Percentiles rank a stretch among this genome's conserved stretches.
phyloP scores from a whole-genome alignment of 1,140 invertebrate genomes.

The Pomacea maculata region DNA sequence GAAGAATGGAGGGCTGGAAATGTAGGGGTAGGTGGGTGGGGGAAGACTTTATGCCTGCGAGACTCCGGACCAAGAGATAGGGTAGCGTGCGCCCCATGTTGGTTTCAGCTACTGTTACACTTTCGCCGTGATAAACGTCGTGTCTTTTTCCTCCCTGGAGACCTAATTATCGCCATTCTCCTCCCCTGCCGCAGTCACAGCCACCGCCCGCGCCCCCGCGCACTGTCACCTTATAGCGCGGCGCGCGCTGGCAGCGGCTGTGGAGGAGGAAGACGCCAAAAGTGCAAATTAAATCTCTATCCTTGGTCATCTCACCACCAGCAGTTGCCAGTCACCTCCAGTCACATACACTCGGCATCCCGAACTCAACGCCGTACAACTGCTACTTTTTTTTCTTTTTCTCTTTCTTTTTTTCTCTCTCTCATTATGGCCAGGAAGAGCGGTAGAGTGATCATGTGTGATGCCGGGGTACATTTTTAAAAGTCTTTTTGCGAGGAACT shows the following conservation, averaged over 20 bases:
- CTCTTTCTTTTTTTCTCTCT: no score
- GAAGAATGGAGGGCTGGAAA: no score
- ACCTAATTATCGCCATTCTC: conserved; percentile 2
- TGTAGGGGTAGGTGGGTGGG: not conserved
- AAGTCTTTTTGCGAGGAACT: no score
- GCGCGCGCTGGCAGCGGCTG: not conserved
- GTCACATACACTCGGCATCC: no score
- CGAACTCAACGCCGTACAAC: no score
- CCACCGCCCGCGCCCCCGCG: not conserved
- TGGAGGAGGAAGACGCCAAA: not conserved
- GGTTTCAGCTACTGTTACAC: conserved; percentile 9
- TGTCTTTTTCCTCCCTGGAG: conserved; percentile 6
- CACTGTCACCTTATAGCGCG: not conserved
- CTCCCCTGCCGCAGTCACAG: not conserved
- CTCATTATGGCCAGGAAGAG: no score
- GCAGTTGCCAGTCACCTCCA: no score
- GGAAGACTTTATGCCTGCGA: not conserved
- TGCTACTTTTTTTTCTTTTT: no score
- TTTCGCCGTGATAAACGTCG: conserved; percentile 5
- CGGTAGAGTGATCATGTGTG: no score
- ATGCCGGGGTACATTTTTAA: no score
- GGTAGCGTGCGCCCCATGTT: not conserved
- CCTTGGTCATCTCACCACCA: not conserved
- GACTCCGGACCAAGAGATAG: not conserved
- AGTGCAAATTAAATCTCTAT: conserved; percentile 5